A percentile compares a stretch with the other conserved stretches of the same genome.
phyloP scores from a whole-genome alignment of 1,140 invertebrate genomes.

The Hermetia illucens region DNA sequence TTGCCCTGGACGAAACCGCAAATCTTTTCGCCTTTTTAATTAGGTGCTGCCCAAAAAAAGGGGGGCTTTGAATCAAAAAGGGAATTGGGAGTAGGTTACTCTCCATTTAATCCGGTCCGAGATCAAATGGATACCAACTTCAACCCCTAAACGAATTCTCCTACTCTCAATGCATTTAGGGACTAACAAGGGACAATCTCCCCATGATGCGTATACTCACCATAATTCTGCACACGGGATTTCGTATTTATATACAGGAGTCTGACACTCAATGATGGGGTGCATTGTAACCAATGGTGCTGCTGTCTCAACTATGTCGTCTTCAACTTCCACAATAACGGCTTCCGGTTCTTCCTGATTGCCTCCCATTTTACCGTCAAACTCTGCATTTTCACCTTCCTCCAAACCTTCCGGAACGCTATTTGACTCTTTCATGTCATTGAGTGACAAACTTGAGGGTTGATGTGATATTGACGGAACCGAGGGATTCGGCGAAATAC shows the following conservation, averaged over 20 bases:
- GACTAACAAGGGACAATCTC: no score
- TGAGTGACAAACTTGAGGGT: conserved; percentile 55
- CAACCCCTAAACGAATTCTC: no score
- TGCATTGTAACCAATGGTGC: conserved; percentile 45
- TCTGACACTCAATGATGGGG: conserved; percentile 44
- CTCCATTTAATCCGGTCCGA: no score
- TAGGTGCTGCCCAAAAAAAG: no score
- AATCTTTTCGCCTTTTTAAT: no score
- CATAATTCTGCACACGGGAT: conserved; percentile 30
- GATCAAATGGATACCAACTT: no score
- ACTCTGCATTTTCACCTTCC: conserved; percentile 9
- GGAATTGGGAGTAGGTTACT: no score
- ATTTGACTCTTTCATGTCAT: conserved; percentile 47
- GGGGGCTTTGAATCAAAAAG: no score
- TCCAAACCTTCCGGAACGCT: conserved; percentile 36
- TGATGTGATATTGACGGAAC: conserved; percentile 37
- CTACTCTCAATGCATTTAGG: no score
- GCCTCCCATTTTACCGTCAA: conserved; percentile 16
- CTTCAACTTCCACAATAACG: conserved; percentile 52
- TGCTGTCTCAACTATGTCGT: conserved; percentile 48
- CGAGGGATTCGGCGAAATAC: conserved; percentile 38
- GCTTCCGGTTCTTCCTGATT: conserved; percentile 44
- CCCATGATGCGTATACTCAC: no score
- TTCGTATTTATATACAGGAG: conserved; percentile 49
- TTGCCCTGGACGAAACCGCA: no score